Base-by-base conservation (phyloP, 30 jellyfish, hydroid and myxozoan genomes). In the Aurelia aurita complex sp. Pacific region DNA sequence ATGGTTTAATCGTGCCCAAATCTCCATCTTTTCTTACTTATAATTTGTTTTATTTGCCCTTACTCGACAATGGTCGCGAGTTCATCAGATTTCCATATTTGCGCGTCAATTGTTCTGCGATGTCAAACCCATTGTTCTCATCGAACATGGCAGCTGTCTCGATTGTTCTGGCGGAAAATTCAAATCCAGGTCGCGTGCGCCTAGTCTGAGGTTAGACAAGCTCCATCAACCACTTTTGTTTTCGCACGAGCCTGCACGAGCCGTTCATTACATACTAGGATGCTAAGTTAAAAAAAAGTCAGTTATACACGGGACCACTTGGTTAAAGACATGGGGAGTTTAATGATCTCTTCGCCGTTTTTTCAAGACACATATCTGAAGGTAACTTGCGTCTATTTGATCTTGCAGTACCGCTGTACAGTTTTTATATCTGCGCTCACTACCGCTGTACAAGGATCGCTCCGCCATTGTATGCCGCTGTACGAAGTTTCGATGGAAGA, bases 221-320 rank as follows among this genome's bases (percentile, higher is more conserved):
- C 69, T 61, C 59, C 35, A 33, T 52, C 40, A 40, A 61, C 88
- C 77, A 65, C 73, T 19, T 14, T 55, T 17, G 10, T 69, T 17
- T 55, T 72, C 50, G 92, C 86, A 82, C 92, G 91, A 82, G 91
- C 88, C 80, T n/a, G 80, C 88, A 79, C 88, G 89, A 79, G 89
- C 89, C 70, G 80, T 12, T 50, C 70, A 79, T 79, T 79, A 79
- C 15, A 35, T 40, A 55, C 64, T 77, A 53, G 46, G 87, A 16
- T n/a, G 13, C 54, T 66, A 64, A 51, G 3, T 52, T 57, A 19
- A 34, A 23, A 36, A 60, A 35, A 33, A n/a, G 69, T 79, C 67
- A 52, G 79, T 40, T 32, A 57, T 52, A 29, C 69, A 65, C 69
- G 73, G 34, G 79, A 23, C 6, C 36, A n/a, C 12, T 23, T 61